Conservation (phyloP, 2,113 vertebrate genomes). For the Haemorhous mexicanus region DNA sequence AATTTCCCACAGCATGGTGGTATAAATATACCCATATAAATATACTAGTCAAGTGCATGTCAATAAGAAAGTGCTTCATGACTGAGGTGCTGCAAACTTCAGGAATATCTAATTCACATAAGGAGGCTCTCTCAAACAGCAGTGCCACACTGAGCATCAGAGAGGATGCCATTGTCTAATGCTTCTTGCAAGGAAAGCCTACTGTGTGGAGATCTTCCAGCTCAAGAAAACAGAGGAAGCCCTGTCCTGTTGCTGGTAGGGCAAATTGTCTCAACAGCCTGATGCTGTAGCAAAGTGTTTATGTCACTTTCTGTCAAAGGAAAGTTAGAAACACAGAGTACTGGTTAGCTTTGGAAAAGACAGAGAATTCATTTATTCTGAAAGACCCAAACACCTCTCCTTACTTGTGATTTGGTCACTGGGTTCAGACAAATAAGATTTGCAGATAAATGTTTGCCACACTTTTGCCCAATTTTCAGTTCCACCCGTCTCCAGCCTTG, state of each 20-base stretch:
- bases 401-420: background rate
- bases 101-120: background rate
- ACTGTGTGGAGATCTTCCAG: background rate
- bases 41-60: background rate
- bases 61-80: background rate
- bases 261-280: background rate
- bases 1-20: background rate
- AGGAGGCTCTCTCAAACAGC: background rate
- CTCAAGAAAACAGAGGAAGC: background rate
- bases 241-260: background rate
- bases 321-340: background rate
- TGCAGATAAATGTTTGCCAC: background rate
- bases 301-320: background rate
- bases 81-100: background rate
- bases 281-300: background rate
- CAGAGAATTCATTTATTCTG: background rate
- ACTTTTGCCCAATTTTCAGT: background rate
- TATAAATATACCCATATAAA: background rate
- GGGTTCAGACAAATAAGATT: background rate
- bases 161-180: background rate
- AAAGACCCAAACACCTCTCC: fast-evolving
- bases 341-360: background rate
- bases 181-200: background rate
- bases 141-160: background rate
- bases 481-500: fast-evolving